Percentiles rank a stretch among this genome's conserved stretches.
phyloP scores from a whole-genome alignment of 2,113 vertebrate species.

The Fulica atra region DNA sequence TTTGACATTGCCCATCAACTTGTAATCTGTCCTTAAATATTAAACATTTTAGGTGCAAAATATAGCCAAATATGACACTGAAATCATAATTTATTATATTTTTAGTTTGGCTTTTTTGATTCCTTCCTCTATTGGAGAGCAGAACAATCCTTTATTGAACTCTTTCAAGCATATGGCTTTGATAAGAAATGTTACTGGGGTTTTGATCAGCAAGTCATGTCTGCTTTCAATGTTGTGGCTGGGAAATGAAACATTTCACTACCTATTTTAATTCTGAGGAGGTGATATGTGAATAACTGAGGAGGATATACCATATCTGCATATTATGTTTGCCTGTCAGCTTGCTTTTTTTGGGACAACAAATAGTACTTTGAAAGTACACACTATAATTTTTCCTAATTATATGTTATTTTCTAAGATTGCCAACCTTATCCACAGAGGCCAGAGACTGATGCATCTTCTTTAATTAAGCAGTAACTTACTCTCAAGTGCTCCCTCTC shows the following conservation, averaged over 20 bases:
- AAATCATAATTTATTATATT: not conserved
- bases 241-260: conserved; percentile 30
- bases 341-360: conserved; percentile 23
- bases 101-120: not conserved
- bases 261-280: not conserved
- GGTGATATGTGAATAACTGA: not conserved
- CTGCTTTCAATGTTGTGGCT: not conserved
- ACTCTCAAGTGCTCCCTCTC: not conserved
- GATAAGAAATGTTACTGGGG: not conserved
- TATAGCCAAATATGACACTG: not conserved
- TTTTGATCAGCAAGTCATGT: not conserved
- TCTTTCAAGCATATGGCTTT: not conserved
- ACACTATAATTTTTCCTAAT: conserved; percentile 34
- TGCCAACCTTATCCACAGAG: not conserved
- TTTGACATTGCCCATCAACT: not conserved
- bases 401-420: conserved; percentile 43
- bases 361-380: conserved; percentile 18
- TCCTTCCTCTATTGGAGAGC: not conserved
- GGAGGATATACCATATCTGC: not conserved
- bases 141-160: not conserved
- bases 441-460: not conserved
- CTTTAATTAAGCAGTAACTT: conserved; percentile 1
- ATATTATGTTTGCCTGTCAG: not conserved
- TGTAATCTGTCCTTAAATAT: not conserved
- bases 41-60: not conserved